Evolutionary conservation across 1,140 invertebrate genomes (phyloP).

Genomic region (Plutomurus gul): DNA sequence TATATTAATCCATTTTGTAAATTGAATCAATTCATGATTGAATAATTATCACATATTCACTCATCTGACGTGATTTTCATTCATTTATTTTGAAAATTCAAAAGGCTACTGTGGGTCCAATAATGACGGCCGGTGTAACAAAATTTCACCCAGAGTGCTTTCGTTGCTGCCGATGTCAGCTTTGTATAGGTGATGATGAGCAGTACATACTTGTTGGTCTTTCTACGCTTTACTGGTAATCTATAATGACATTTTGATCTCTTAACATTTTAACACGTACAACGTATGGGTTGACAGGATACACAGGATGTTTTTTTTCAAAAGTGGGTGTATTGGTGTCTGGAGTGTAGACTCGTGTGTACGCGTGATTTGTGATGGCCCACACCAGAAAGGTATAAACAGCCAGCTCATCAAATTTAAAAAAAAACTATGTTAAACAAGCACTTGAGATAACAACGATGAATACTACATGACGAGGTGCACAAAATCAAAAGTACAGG

Average conservation of each 20-base stretch:
- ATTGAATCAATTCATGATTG: not conserved
- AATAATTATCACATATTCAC: not conserved
- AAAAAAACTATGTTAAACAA: too few relatives aligned
- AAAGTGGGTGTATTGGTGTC: too few relatives aligned
- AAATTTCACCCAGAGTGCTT: conserved; percentile 96
- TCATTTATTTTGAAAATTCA: conserved; percentile 51
- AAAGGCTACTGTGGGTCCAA: conserved; percentile 83
- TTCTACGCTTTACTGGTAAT: conserved; percentile 81
- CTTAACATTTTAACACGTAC: too few relatives aligned
- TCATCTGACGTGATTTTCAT: not conserved
- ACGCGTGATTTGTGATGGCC: too few relatives aligned
- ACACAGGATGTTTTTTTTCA: too few relatives aligned
- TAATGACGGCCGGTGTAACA: conserved; percentile 92
- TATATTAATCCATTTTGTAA: not conserved
- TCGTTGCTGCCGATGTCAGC: conserved; percentile 77
- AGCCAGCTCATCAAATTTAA: too few relatives aligned
- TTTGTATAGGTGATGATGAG: conserved; percentile 88
- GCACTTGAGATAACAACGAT: too few relatives aligned
- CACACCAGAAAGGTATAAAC: too few relatives aligned
- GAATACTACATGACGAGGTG: too few relatives aligned
- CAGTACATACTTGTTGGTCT: conserved; percentile 87
- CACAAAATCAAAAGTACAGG: too few relatives aligned
- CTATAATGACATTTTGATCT: not conserved
- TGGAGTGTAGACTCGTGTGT: too few relatives aligned
- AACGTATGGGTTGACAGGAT: too few relatives aligned